These are phyloP conservation scores for Xylocampa areola DNA, from an alignment of 2,888 invertebrate species.

Conservation along the genomic window DNA sequence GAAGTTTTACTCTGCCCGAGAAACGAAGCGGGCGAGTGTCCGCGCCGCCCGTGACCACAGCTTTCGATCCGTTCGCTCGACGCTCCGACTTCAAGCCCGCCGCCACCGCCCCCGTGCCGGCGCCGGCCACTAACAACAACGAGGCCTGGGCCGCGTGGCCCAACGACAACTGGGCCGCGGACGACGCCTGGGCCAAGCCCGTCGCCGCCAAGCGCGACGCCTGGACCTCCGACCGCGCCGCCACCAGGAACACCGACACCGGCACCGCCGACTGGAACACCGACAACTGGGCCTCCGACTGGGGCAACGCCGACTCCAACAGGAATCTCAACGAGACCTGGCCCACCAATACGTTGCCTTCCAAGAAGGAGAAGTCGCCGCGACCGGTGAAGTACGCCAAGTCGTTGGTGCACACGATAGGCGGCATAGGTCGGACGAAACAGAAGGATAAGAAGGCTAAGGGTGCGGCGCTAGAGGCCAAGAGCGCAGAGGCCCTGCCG, in stretches of 20 bases:
- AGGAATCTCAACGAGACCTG: slow-evolving; percentile 84
- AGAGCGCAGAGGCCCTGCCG: slow-evolving; percentile 73
- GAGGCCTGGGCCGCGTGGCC: slow-evolving; percentile 69
- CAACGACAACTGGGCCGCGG: slow-evolving; percentile 82
- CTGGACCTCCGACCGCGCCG: slow-evolving; percentile 59
- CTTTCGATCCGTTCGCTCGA: slow-evolving; percentile 73
- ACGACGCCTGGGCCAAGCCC: slow-evolving; percentile 86
- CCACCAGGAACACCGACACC: slow-evolving; percentile 57
- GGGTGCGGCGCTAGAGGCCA: slow-evolving; percentile 57
- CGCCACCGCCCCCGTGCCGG: slow-evolving; percentile 22
- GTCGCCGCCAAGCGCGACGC: slow-evolving; percentile 67
- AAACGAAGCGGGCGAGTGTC: slow-evolving; percentile 81
- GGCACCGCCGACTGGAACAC: slow-evolving; percentile 71
- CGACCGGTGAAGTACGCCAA: slow-evolving; percentile 85
- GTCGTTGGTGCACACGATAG: slow-evolving; percentile 85
- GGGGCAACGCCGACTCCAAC: slow-evolving; percentile 70
- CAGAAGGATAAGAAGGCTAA: slow-evolving; percentile 80
- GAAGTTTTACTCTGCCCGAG: slow-evolving; percentile 69
- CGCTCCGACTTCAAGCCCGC: slow-evolving; percentile 44
- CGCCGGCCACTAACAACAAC: slow-evolving; percentile 29
- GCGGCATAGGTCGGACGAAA: slow-evolving; percentile 80
- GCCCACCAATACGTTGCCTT: slow-evolving; percentile 81
- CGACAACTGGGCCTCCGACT: slow-evolving; percentile 79
- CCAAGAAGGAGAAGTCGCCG: slow-evolving; percentile 86
- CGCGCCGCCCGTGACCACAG: slow-evolving; percentile 78